Evolutionary conservation across 2,797 vertebrate species (phyloP), one percentile per base, ranked within the genome.

Genomic region (Pampus argenteus): DNA sequence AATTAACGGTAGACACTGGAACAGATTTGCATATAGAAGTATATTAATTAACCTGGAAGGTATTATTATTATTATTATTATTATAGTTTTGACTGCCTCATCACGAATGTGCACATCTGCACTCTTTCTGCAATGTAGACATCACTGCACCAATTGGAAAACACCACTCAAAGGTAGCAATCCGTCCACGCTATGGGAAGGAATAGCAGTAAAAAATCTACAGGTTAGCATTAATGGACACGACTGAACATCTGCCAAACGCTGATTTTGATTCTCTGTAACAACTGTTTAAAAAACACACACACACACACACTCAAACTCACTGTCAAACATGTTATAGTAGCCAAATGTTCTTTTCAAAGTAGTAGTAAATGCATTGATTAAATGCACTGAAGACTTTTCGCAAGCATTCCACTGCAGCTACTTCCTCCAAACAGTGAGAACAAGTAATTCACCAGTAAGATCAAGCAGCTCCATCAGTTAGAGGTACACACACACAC

Each of bases 391-490:
- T 22, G 7, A 1, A 45, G 45, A 23, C 15, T n/a, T 28, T 44
- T 23, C 9, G 17, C 51, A 9, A 28, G 26, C 11, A 18, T 18
- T 2, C 2, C 5, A 44, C 23, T 44, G 26, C 25, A 34, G 17
- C 26, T 54, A 54, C 10, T 42, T 70, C 29, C 47, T 61, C 10
- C 11, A 34, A 34, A 15, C 25, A 50, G 26, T 11, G 26, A 47
- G 25, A 52, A 60, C 11, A 74, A 18, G 25, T 3, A 79, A 64
- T 66, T 23, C 11, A 56, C 17, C 0, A 29, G n/a, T 42, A 18
- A 18, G 28, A 58, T 70, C 22, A 66, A 76, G 56, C 18, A 63
- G 36, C 34, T 72, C 42, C 8, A 22, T 63, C 48, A 68, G 65
- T 76, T 71, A 71, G 17, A 52, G 13, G 29, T 4, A 74, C n/a